Base-by-base conservation (phyloP, 1,140 invertebrate genomes). In the Orussus abietinus region DNA sequence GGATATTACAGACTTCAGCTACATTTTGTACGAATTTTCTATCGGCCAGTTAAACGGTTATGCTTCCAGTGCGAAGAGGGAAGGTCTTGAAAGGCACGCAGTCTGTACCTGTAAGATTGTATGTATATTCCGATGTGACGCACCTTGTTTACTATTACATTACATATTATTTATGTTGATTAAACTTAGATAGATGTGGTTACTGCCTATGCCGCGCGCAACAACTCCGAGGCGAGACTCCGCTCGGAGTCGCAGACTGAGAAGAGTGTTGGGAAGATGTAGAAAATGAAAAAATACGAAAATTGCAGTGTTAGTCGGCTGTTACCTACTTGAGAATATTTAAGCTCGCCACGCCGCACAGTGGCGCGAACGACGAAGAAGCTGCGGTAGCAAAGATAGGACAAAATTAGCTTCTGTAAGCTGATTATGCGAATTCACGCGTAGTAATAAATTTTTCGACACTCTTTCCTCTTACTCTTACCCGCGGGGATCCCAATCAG, bases 31-130 rank as follows among this genome's bases (percentile, higher is more conserved):
- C n/a, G n/a, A n/a, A n/a, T n/a, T n/a, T n/a, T n/a, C n/a, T n/a
- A 43, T 43, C 21, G 48, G 45, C 45, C 53, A 53, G 51, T 56
- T 51, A 46, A 30, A 43, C 36, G 54, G 22, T 55, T 44, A 55
- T 53, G 49, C 52, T 55, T 55, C 44, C 49, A 50, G 15, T 30
- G 46, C 25, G 32, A 38, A n/a, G 26, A 54, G 52, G 42, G 44
- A 47, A 57, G 20, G 41, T 45, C 42, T 48, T 37, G 31, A 30
- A 28, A 31, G 33, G 33, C 32, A n/a, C n/a, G 34, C 47, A 45
- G 41, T 51, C 40, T 46, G 43, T 52, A 54, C 43, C 46, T 55
- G 52, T 55, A 59, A 54, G 47, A 59, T 48, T 57, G 47, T 57
- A 46, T 57, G 44, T 59, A 58, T 37, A 58, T 50, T 59, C 22